Percentiles rank a stretch among this genome's conserved stretches.
phyloP scores from a whole-genome alignment of 2,113 vertebrate genomes.

The Mesoclemmys tuberculata region DNA sequence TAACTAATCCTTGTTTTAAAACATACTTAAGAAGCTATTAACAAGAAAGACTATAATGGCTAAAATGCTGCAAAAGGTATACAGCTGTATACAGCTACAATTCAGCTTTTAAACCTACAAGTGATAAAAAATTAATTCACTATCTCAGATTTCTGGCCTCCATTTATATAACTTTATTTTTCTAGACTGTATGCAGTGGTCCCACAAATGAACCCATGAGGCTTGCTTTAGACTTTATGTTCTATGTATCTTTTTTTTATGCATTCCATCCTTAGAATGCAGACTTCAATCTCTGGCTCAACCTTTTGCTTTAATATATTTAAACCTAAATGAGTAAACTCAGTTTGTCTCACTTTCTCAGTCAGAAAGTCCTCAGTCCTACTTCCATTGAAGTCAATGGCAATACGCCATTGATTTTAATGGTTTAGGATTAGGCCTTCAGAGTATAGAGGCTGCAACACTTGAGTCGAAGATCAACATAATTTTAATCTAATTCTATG shows the following conservation, averaged over 20 bases:
- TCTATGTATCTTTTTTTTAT: neutral
- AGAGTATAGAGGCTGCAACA: neutral
- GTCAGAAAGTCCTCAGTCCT: neutral
- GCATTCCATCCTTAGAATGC: neutral
- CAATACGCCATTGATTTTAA: neutral
- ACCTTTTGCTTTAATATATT: neutral
- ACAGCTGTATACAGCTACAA: neutral
- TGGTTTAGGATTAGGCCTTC: neutral
- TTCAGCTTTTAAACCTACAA: neutral
- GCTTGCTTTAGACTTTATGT: neutral
- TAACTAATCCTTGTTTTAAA: neutral
- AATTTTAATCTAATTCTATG: neutral
- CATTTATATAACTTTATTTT: neutral
- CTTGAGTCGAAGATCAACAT: neutral
- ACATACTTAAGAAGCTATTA: rapidly evolving
- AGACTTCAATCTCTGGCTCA: neutral
- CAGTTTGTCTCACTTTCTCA: rapidly evolving
- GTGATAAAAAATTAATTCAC: neutral
- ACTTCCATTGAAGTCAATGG: neutral
- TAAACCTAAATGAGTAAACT: neutral
- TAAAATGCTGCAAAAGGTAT: neutral
- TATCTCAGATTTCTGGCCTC: neutral
- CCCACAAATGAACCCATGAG: neutral
- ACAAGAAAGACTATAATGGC: neutral
- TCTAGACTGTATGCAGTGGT: neutral